phyloP scores from a whole-genome alignment of 1,140 invertebrate species.

The Trinorchestia longiramus region DNA sequence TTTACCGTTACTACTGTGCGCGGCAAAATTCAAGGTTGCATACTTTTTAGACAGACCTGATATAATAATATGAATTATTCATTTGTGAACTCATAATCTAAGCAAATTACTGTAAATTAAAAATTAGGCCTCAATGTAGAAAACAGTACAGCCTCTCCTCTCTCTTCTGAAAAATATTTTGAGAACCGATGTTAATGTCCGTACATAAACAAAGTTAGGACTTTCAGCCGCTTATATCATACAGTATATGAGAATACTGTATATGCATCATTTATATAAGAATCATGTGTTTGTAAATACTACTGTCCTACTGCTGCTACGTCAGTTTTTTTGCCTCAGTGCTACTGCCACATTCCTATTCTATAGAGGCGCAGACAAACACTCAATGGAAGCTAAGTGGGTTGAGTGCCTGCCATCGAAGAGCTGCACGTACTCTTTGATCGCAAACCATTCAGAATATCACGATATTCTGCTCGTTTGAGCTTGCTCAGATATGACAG shows the following conservation, averaged over 20 bases:
- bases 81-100: background rate
- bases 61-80: background rate
- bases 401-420: too few relatives aligned
- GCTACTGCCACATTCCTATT: background rate
- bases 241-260: background rate
- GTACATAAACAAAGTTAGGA: background rate
- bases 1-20: too few relatives aligned
- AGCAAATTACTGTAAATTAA: background rate
- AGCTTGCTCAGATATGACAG: background rate
- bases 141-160: background rate
- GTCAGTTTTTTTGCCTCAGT: background rate
- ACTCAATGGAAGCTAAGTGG: too few relatives aligned
- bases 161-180: background rate
- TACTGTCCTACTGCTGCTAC: background rate
- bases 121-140: background rate
- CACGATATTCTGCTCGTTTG: background rate
- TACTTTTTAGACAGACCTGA: background rate
- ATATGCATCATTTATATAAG: too few relatives aligned
- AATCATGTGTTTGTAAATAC: background rate
- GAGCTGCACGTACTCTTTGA: background rate
- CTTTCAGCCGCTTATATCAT: background rate
- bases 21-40: too few relatives aligned
- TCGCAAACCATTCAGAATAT: background rate
- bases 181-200: background rate
- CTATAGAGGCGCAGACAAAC: background rate